Evolutionary conservation across 2,797 vertebrate species (phyloP).

Genomic region (Xenopus petersii): DNA sequence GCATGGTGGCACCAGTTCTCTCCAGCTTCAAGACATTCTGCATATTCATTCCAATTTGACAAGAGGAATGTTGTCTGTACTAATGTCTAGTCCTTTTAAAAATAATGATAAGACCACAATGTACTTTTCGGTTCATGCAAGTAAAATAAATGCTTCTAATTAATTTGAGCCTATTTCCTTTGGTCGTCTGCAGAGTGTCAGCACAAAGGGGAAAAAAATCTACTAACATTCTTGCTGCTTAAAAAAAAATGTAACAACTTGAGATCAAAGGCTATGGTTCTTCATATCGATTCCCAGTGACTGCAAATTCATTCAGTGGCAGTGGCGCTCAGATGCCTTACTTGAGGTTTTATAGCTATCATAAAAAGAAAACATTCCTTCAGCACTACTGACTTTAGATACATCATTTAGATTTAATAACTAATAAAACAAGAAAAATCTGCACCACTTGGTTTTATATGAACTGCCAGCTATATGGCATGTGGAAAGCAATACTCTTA

Average conservation of each 20-base stretch:
- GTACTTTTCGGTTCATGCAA: conserved; percentile 23
- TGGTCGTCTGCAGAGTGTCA: conserved; percentile 29
- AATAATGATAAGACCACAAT: conserved; percentile 16
- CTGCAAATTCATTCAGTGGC: conserved; percentile 46
- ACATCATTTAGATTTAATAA: conserved; percentile 42
- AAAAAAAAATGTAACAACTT: conserved; percentile 24
- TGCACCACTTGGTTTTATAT: conserved; percentile 45
- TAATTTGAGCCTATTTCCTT: conserved; percentile 9
- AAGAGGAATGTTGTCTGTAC: conserved; percentile 27
- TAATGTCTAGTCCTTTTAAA: conserved; percentile 18
- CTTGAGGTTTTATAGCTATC: conserved; percentile 47
- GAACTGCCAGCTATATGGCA: conserved; percentile 31
- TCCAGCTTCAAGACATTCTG: conserved; percentile 17
- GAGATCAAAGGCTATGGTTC: conserved; percentile 34
- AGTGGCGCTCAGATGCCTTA: conserved; percentile 40
- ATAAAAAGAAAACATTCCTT: conserved; percentile 49
- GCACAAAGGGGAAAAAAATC: conserved; percentile 34
- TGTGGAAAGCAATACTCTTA: conserved; percentile 19
- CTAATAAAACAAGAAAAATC: conserved; percentile 38
- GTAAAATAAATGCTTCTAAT: conserved; percentile 46
- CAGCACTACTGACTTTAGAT: conserved; percentile 30
- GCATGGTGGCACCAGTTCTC: conserved; percentile 30
- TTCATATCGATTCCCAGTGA: conserved; percentile 32
- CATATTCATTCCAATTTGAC: conserved; percentile 32
- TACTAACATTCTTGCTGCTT: conserved; percentile 21